A percentile compares a stretch with the other conserved stretches of the same genome.
Conservation (phyloP, 2,888 invertebrate species). For the Seladonia tumulorum region DNA sequence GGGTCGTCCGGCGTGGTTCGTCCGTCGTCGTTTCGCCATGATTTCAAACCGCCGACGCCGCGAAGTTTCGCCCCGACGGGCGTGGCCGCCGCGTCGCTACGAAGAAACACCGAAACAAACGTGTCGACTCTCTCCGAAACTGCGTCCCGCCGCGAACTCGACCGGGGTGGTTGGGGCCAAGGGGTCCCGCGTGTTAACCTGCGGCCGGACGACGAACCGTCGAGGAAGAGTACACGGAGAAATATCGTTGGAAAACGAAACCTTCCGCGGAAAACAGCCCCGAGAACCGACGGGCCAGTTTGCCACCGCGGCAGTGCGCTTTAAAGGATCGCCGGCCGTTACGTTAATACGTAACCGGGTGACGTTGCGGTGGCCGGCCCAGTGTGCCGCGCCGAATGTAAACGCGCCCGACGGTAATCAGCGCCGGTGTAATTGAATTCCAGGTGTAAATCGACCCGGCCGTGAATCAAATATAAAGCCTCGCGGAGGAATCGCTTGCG, state of each 20-base stretch:
- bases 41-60: constrained; percentile 36
- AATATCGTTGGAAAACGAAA: not conserved
- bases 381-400: constrained; percentile 16
- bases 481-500: too few relatives aligned
- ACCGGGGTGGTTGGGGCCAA: too few relatives aligned
- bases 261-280: not conserved
- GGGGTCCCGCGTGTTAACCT: not conserved
- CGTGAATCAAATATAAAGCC: constrained; percentile 29
- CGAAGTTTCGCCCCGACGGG: constrained; percentile 33
- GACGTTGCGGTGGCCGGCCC: constrained; percentile 8
- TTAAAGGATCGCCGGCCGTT: constrained; percentile 11
- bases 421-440: constrained; percentile 39
- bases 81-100: not conserved
- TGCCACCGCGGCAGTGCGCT: constrained; percentile 41
- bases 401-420: constrained; percentile 47
- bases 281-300: constrained; percentile 16
- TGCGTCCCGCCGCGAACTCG: constrained; percentile 12
- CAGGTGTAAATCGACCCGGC: constrained; percentile 40
- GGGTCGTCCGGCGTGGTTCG: constrained; percentile 37
- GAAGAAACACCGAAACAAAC: constrained; percentile 36
- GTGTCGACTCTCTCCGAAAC: constrained; percentile 22
- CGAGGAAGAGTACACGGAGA: not conserved
- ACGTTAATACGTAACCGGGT: constrained; percentile 34
- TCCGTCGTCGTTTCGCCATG: constrained; percentile 25
- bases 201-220: constrained; percentile 7